These are phyloP conservation scores for Nothura maculosa DNA, from an alignment of 2,797 vertebrate species.

Conservation along the genomic window DNA sequence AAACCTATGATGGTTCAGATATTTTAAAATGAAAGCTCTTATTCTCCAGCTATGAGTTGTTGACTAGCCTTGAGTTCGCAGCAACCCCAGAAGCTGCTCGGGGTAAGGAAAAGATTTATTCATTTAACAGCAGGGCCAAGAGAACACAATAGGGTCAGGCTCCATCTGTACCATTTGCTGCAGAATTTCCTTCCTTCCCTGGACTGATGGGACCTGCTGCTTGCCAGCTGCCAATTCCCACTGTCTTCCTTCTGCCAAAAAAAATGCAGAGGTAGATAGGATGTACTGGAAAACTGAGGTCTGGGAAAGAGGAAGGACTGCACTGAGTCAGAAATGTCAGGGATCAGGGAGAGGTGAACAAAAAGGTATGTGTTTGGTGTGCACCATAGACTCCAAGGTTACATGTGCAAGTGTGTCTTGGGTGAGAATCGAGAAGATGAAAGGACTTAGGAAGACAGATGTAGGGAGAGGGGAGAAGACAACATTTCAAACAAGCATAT, in stretches of 20 bases:
- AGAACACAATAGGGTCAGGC: conserved; percentile 56
- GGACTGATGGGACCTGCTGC: conserved; percentile 16
- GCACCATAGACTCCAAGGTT: background rate
- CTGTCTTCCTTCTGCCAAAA: conserved; percentile 18
- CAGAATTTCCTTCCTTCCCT: conserved; percentile 68
- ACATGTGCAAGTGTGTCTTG: background rate
- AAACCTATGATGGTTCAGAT: background rate
- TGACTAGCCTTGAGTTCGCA: background rate
- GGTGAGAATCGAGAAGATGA: background rate
- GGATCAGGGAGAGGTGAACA: conserved; percentile 46
- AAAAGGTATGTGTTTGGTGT: background rate
- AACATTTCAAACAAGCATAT: background rate
- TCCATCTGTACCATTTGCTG: conserved; percentile 53
- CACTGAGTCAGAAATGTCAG: conserved; percentile 5
- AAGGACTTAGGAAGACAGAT: conserved; percentile 17
- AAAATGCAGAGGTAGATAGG: background rate
- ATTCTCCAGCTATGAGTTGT: background rate
- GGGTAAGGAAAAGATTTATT: conserved; percentile 1
- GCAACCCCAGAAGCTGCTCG: background rate
- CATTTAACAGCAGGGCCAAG: conserved; percentile 29
- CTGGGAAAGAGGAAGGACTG: conserved; percentile 44
- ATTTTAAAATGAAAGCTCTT: background rate
- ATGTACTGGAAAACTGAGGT: conserved; percentile 12
- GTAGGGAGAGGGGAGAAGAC: background rate
- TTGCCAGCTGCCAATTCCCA: conserved; percentile 45